Evolutionary conservation across 1,140 invertebrate species (phyloP).

Genomic region (honey bee (Apis mellifera)): DNA sequence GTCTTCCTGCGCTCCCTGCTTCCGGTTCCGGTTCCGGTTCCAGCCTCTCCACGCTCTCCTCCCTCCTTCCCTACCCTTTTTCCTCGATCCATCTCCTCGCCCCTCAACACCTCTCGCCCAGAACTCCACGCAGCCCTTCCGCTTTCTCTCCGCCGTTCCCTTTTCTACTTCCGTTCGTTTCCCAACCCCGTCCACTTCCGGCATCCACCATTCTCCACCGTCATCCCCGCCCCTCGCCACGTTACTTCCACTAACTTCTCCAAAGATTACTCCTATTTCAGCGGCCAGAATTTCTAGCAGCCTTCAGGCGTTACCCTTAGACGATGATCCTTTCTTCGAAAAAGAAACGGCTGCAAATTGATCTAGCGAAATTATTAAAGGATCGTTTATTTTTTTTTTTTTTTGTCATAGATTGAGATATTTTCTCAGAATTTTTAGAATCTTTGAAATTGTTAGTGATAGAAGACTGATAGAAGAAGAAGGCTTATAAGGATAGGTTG

Average conservation of each 20-base stretch:
- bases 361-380: neutral
- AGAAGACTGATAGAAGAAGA: too few species aligned
- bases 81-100: conserved; percentile 64
- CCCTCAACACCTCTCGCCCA: conserved; percentile 65
- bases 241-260: conserved; percentile 26
- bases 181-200: conserved; percentile 36
- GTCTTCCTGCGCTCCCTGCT: conserved; percentile 63
- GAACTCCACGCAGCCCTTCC: conserved; percentile 58
- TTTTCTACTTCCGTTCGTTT: conserved; percentile 62
- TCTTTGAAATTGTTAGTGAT: too few species aligned
- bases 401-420: too few species aligned
- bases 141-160: conserved; percentile 63
- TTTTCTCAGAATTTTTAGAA: too few species aligned
- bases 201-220: conserved; percentile 14
- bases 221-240: neutral
- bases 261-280: conserved; percentile 45
- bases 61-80: conserved; percentile 40
- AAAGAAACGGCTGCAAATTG: neutral
- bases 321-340: conserved; percentile 33
- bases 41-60: conserved; percentile 48
- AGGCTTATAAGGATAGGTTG: too few species aligned
- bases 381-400: neutral
- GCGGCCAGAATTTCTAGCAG: conserved; percentile 11
- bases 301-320: conserved; percentile 18
- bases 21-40: conserved; percentile 46